phyloP scores from a whole-genome alignment of 2,113 vertebrate species.

The Heptranchias perlo region DNA sequence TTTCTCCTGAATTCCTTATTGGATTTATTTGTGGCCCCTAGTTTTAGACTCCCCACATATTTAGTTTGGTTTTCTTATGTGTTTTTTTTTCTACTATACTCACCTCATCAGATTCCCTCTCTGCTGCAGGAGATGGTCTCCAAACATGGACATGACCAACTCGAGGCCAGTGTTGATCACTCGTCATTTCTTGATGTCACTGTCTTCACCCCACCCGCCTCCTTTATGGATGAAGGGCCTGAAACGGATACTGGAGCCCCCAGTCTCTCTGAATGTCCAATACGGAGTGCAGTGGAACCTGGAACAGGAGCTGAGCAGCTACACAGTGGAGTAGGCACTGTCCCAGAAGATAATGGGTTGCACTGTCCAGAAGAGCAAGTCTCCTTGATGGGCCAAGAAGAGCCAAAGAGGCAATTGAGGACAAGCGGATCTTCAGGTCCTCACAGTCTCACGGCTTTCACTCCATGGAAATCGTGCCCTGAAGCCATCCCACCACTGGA shows the following conservation, averaged over 20 bases:
- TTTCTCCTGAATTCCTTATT: too few relatives aligned
- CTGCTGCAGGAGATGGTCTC: slow-evolving; percentile 46
- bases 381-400: not conserved
- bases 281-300: not conserved
- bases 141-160: slow-evolving; percentile 46
- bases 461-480: slow-evolving; percentile 39
- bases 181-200: slow-evolving; percentile 41
- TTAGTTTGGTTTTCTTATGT: not conserved
- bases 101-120: slow-evolving; percentile 48
- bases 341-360: not conserved
- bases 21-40: too few relatives aligned
- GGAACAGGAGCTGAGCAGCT: not conserved
- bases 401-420: not conserved
- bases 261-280: not conserved
- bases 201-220: slow-evolving; percentile 50
- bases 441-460: slow-evolving; percentile 31
- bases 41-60: too few relatives aligned
- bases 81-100: not conserved
- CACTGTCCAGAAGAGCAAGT: not conserved
- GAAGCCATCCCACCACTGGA: not conserved
- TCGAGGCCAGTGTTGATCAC: slow-evolving; percentile 46
- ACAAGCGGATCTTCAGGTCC: not conserved
- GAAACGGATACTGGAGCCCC: not conserved
- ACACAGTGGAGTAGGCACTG: not conserved
- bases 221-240: slow-evolving; percentile 40